Conservation (phyloP, 2,797 vertebrate genomes). For the Pitangus sulphuratus region DNA sequence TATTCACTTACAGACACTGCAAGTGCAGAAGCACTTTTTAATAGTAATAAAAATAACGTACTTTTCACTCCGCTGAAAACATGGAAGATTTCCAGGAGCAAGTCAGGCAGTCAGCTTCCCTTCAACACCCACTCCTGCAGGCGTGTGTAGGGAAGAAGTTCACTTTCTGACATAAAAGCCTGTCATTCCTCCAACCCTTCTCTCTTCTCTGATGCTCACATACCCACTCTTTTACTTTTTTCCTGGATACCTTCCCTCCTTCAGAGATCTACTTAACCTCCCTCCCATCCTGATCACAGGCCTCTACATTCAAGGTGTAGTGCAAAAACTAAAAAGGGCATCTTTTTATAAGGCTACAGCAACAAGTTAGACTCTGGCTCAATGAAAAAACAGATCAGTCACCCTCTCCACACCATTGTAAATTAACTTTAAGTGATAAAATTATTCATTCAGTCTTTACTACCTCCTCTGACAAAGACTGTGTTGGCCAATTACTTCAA, state of each 20-base stretch:
- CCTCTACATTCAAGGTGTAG: background rate
- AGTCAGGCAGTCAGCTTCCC: slow-evolving; percentile 44
- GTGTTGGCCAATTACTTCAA: background rate
- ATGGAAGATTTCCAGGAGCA: slow-evolving; percentile 44
- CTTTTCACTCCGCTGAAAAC: slow-evolving; percentile 10
- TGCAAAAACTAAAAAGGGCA: background rate
- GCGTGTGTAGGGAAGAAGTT: background rate
- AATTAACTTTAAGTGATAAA: background rate
- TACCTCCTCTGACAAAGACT: background rate
- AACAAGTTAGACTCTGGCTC: background rate
- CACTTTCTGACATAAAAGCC: slow-evolving; percentile 46
- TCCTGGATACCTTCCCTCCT: background rate
- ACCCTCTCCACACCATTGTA: background rate
- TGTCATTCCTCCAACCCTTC: slow-evolving; percentile 23
- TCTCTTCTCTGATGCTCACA: slow-evolving; percentile 21
- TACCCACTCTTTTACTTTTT: background rate
- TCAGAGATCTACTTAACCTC: background rate
- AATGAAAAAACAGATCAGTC: background rate
- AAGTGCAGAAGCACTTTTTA: slow-evolving; percentile 18
- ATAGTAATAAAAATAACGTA: slow-evolving; percentile 48
- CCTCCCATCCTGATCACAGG: background rate
- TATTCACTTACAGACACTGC: background rate
- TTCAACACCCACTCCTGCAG: background rate
- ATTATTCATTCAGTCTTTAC: slow-evolving; percentile 32
- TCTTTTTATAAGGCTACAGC: background rate